Evolutionary conservation across 1,140 invertebrate genomes (phyloP).

Genomic region (Belonocnema kinseyi): DNA sequence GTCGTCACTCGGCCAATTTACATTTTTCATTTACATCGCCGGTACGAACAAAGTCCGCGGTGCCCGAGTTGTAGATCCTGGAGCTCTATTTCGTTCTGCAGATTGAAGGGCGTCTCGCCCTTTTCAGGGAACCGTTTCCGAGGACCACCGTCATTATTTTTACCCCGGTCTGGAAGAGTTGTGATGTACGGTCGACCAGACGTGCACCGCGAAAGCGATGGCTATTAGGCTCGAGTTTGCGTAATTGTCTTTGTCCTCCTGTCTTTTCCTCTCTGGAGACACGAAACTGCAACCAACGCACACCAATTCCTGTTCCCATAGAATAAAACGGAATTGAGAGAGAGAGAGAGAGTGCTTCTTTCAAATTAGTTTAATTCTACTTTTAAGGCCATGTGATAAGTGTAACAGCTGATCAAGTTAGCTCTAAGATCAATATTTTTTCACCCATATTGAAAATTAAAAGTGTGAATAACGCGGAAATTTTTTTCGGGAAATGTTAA

Average conservation of each 20-base stretch:
- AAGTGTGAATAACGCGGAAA: too few relatives aligned
- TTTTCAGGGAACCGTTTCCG: constrained; percentile 48
- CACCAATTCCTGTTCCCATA: not conserved
- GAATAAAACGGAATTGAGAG: not conserved
- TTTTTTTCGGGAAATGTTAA: too few relatives aligned
- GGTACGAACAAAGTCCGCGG: constrained; percentile 52
- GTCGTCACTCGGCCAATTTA: constrained; percentile 59
- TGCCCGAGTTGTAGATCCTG: constrained; percentile 10
- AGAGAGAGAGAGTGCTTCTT: not conserved
- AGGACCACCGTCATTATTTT: constrained; percentile 56
- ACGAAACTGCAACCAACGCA: not conserved
- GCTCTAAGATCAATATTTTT: too few relatives aligned
- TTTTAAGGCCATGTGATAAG: too few relatives aligned
- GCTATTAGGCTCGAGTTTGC: constrained; percentile 3
- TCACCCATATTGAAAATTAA: too few relatives aligned
- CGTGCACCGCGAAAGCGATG: constrained; percentile 14
- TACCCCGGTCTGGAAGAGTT: not conserved
- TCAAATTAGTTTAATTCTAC: too few relatives aligned
- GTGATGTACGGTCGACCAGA: constrained; percentile 16
- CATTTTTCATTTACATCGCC: constrained; percentile 60
- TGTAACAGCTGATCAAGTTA: too few relatives aligned
- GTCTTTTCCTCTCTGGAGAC: not conserved
- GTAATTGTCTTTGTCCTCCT: constrained; percentile 11
- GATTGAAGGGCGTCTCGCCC: constrained; percentile 55
- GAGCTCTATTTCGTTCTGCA: constrained; percentile 41